A percentile compares a stretch with the other conserved stretches of the same genome.
Evolutionary conservation across 2,888 invertebrate species (phyloP).

Genomic region (Aproaerema taeniolella): DNA sequence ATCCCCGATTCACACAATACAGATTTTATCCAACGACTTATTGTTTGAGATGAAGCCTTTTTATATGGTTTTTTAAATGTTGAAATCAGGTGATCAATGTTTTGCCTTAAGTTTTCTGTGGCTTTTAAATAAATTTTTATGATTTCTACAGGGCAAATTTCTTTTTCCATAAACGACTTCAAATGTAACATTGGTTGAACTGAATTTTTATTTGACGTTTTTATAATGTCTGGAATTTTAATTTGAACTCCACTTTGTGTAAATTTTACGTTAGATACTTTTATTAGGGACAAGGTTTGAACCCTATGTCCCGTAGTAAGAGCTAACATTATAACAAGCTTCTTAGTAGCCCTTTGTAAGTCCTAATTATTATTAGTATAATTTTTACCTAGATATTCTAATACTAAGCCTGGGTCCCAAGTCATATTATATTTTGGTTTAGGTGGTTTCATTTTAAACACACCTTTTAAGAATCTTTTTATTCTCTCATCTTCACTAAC

Average conservation of each 20-base stretch:
- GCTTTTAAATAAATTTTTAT: neutral
- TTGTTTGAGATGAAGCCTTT: conserved; percentile 4
- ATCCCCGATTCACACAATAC: conserved; percentile 4
- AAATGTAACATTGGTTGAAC: neutral
- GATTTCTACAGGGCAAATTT: neutral
- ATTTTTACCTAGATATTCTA: conserved; percentile 1
- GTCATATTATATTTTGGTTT: conserved; percentile 8
- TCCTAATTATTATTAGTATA: too few relatives aligned
- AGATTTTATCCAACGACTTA: conserved; percentile 9
- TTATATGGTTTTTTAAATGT: conserved; percentile 1
- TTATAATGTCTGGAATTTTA: neutral
- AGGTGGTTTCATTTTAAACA: conserved; percentile 5
- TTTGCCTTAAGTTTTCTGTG: neutral
- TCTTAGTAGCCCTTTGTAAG: conserved; percentile 9
- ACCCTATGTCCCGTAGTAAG: conserved; percentile 16
- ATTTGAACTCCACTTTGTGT: neutral
- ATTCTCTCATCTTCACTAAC: conserved; percentile 2
- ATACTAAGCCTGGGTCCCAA: conserved; percentile 9
- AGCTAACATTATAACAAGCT: conserved; percentile 12
- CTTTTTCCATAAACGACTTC: neutral
- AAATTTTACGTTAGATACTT: conserved; percentile 11
- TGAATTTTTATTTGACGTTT: neutral
- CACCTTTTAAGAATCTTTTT: conserved; percentile 10
- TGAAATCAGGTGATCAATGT: neutral
- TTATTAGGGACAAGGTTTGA: conserved; percentile 18